Base-by-base conservation (phyloP, 2,797 vertebrate species). In the Pseudochirops cupreus region DNA sequence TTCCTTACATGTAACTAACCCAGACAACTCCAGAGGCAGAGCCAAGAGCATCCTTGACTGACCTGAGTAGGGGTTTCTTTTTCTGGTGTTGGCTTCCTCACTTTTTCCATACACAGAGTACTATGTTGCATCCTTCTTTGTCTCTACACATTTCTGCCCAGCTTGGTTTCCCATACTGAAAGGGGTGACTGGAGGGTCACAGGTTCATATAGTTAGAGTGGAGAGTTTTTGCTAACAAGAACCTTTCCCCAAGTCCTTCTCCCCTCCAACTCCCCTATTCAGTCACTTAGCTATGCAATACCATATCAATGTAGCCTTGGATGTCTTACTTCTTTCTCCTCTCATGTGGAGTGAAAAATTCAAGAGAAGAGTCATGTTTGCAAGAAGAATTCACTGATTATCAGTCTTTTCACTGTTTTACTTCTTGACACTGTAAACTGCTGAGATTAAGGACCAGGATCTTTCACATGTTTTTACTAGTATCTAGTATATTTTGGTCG, bases 81-180 rank as follows among this genome's bases (percentile, higher is more conserved):
- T 74, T 92, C 54, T 93, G 93, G 91, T 94, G 90, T 95, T 97
- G 94, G 67, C 91, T 96, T 97, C 96, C 90, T 98, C 97, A 97
- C 95, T 97, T 74, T 98, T 98, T 97, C 97, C 97, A 95, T 1
- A 12, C 56, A 90, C 33, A 58, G 5, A 59, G 54, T 16, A 10
- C 56, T 92, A 92, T 95, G 58, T 91, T 18, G 3, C 29, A 89
- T 94, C 46, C n/a, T 91, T 54, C 91, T 29, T 3, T 90, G 56
- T 94, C 56, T 53, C 89, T 94, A 93, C 56, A 74, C 31, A 91
- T 29, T 74, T 59, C 62, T 95, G 57, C 92, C 92, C 50, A 94
- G 24, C 91, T 90, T 58, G 94, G 87, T 26, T 92, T 57, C 59
- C 21, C 28, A 74, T 90, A 58, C 74, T 26, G 55, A 92, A n/a